phyloP scores from a whole-genome alignment of 2,797 vertebrate genomes.

The Pterois miles region DNA sequence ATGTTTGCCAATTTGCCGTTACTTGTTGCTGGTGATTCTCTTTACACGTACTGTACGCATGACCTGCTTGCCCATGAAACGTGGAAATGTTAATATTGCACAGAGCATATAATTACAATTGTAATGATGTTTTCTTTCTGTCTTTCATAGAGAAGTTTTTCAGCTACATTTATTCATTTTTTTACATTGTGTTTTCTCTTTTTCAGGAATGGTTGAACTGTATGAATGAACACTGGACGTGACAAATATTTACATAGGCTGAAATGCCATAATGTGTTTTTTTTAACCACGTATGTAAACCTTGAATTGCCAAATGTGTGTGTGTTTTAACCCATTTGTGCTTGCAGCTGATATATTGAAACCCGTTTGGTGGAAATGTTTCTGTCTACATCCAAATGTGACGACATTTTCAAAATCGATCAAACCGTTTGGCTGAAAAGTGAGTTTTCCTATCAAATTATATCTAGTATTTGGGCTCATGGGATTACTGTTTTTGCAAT shows the following conservation, averaged over 20 bases:
- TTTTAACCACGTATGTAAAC: neutral
- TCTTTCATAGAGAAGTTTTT: constrained; percentile 38
- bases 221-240: neutral
- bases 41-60: constrained; percentile 37
- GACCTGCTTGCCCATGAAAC: constrained; percentile 53
- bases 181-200: neutral
- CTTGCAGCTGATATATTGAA: too few species aligned
- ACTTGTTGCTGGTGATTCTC: constrained; percentile 67
- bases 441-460: too few species aligned
- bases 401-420: too few species aligned
- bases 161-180: constrained; percentile 31
- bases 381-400: too few species aligned
- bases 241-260: neutral
- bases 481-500: too few species aligned
- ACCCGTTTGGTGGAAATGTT: too few species aligned
- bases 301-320: neutral
- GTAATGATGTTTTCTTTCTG: constrained; percentile 51
- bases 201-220: neutral
- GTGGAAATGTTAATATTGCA: constrained; percentile 58
- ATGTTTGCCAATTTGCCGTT: constrained; percentile 46
- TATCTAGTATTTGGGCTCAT: too few species aligned
- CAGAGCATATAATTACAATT: constrained; percentile 64
- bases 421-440: too few species aligned
- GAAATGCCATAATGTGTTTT: neutral
- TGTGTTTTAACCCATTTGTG: too few species aligned